A percentile compares a stretch with the other conserved stretches of the same genome.
phyloP scores from a whole-genome alignment of 2,888 invertebrate species.

The Saturnia pavonia region DNA sequence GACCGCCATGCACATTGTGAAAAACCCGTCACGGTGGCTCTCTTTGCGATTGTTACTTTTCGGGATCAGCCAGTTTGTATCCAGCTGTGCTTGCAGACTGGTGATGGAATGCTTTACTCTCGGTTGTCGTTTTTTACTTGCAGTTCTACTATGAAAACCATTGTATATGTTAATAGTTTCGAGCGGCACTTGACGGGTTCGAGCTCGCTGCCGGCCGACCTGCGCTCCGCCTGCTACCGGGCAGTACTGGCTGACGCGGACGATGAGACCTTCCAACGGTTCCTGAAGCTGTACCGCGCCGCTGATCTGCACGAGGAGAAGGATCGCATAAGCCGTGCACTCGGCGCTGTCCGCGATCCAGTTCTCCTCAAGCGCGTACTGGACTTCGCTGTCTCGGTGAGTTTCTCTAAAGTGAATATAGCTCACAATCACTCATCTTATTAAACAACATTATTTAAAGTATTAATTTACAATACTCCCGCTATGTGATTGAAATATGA shows the following conservation, averaged over 20 bases:
- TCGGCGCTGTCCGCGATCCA: constrained; percentile 90
- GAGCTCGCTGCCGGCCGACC: constrained; percentile 88
- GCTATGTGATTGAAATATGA: too few relatives aligned
- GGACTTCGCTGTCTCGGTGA: constrained; percentile 91
- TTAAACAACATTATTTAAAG: too few relatives aligned
- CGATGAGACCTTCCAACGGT: constrained; percentile 86
- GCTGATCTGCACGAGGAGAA: constrained; percentile 97
- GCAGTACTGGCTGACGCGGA: constrained; percentile 89
- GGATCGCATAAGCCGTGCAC: constrained; percentile 91
- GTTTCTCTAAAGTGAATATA: not conserved
- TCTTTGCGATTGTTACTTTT: too few relatives aligned
- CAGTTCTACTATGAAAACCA: too few relatives aligned
- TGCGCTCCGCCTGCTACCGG: constrained; percentile 92
- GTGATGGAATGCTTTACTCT: too few relatives aligned
- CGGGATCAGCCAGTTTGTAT: too few relatives aligned
- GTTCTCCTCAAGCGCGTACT: constrained; percentile 87
- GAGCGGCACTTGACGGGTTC: constrained; percentile 84
- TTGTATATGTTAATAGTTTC: constrained; percentile 63
- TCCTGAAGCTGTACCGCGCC: constrained; percentile 90
- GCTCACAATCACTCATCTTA: not conserved
- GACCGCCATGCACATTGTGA: too few relatives aligned
- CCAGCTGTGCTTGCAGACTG: too few relatives aligned
- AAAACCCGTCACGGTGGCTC: too few relatives aligned
- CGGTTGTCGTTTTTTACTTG: too few relatives aligned
- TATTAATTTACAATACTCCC: too few relatives aligned